A percentile compares a stretch with the other conserved stretches of the same genome.
Conservation (phyloP, 1,140 invertebrate species). For the Ceratina calcarata region DNA sequence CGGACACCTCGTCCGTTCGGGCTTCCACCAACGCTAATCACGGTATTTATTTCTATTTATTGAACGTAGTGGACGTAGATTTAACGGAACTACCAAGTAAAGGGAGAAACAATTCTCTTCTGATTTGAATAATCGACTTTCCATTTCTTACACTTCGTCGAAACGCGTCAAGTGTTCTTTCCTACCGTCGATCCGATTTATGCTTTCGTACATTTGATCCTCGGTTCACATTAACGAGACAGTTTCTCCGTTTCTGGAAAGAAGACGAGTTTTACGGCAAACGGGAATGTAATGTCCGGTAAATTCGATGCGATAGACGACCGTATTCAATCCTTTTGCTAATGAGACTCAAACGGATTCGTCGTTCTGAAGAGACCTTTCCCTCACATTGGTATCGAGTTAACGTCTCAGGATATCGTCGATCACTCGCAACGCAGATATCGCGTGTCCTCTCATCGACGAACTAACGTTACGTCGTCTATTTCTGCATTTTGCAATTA, state of each 20-base stretch:
- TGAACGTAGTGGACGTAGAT: slow-evolving; percentile 41
- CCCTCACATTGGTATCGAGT: slow-evolving; percentile 53
- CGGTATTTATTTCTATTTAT: slow-evolving; percentile 73
- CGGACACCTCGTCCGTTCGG: slow-evolving; percentile 19
- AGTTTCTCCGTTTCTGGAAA: slow-evolving; percentile 39
- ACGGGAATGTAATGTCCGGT: slow-evolving; percentile 37
- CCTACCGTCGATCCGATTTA: background rate
- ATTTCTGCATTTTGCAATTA: no score
- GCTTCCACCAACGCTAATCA: slow-evolving; percentile 29
- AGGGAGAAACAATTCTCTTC: background rate
- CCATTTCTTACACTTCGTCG: background rate
- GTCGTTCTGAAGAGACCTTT: slow-evolving; percentile 35
- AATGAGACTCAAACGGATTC: background rate
- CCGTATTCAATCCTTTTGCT: background rate
- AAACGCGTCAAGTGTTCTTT: background rate
- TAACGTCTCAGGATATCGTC: slow-evolving; percentile 67
- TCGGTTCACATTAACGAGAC: slow-evolving; percentile 9
- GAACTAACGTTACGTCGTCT: no score
- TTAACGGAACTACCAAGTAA: slow-evolving; percentile 13
- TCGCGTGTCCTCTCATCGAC: no score
- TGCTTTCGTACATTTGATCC: background rate
- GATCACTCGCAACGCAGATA: no score
- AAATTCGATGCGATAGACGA: slow-evolving; percentile 20
- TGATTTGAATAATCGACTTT: no score
- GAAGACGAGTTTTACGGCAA: slow-evolving; percentile 60